Conservation (phyloP, 2,113 vertebrate species). For the Sander lucioperca region DNA sequence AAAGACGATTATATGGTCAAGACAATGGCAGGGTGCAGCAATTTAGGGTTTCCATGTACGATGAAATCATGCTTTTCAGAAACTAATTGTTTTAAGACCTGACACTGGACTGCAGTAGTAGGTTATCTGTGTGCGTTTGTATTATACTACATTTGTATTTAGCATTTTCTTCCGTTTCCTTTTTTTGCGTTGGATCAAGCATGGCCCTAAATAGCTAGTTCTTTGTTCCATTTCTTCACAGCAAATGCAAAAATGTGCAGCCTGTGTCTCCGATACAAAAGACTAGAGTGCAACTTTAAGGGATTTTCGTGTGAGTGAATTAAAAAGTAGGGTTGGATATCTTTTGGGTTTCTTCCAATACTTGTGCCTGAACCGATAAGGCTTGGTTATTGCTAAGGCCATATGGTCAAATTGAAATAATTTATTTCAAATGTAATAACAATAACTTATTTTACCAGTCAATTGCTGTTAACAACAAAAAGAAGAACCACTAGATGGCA, state of each 20-base stretch:
- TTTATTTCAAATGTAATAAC: no score
- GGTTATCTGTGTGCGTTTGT: no score
- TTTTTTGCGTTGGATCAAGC: no score
- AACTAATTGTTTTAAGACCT: not conserved
- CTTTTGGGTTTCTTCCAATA: no score
- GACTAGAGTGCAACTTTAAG: not conserved
- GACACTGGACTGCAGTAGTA: not conserved
- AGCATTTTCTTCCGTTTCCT: not conserved
- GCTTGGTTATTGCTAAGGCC: no score
- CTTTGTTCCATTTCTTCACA: not conserved
- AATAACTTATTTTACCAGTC: no score
- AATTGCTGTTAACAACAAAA: no score
- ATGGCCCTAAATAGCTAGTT: not conserved
- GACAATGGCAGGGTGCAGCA: not conserved
- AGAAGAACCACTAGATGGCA: no score
- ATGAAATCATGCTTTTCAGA: not conserved
- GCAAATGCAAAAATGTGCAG: not conserved
- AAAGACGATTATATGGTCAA: slow-evolving; percentile 4
- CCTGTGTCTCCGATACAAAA: not conserved
- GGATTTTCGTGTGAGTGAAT: not conserved
- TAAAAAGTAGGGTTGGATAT: not conserved
- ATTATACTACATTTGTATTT: not conserved
- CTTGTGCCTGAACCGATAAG: no score
- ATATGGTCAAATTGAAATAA: no score
- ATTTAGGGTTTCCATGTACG: not conserved